Evolutionary conservation across 2,888 invertebrate species (phyloP), one percentile per base, ranked within the genome.

Genomic region (Aplocera efformata): DNA sequence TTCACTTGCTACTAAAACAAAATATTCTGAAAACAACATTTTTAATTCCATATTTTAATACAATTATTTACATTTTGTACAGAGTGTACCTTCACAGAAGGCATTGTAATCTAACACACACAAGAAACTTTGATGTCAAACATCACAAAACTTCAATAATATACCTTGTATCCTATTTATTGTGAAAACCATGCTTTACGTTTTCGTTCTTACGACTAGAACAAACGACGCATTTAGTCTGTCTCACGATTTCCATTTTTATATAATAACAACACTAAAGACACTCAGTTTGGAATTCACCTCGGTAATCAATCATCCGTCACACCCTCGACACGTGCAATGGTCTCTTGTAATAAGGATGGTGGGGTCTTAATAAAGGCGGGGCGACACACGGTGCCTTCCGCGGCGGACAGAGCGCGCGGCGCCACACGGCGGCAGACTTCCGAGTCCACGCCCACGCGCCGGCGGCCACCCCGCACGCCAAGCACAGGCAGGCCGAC

Each of bases 381-480:
- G 85, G 85, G 46, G 72, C 63, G 44, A 69, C 71, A 51, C 77
- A 72, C 6, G 73, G 72, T 17, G 84, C 59, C 65, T 82, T 73
- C 48, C 88, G 69, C 60, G 90, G 75, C 42, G 90, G 69, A 70
- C 90, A 67, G 60, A 90, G 42, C 64, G 88, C 82, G 38, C 69
- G 67, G 2, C 88, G 82, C 91, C 93, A 93, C 82, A 92, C 92
- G 0, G 91, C 91, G 9, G 90, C 91, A 3, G 91, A 91, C 40
- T 72, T 71, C 20, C 70, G 53, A 21, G 72, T 69, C 91, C 92
- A 92, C 21, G 92, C 90, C 92, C 92, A 92, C 82, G 91, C 91
- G 0, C 92, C 91, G 9, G 91, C 90, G 20, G 92, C 91, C 23
- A 90, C 82, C 1, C 93, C 93, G 45, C 92, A 89, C 10, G 90